These are phyloP conservation scores for Tachina fera DNA, from an alignment of 2,888 invertebrate genomes.

Conservation along the genomic window DNA sequence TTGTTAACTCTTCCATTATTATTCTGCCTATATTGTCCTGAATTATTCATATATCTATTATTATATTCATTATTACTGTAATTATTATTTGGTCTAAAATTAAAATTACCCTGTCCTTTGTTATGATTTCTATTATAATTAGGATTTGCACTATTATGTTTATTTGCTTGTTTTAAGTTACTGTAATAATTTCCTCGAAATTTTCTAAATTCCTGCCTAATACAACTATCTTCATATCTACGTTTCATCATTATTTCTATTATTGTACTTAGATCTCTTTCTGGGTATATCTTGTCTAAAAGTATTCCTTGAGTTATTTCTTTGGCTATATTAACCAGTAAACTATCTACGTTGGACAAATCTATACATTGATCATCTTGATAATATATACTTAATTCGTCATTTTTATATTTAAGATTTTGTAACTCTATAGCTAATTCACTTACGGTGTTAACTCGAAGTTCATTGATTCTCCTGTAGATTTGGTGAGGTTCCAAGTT, in stretches of 20 bases:
- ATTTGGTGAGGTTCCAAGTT: conserved; percentile 47
- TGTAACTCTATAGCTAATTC: too few species aligned
- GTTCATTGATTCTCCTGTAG: conserved; percentile 19
- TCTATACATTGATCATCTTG: conserved; percentile 47
- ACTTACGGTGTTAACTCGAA: not conserved
- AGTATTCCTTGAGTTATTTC: conserved; percentile 50
- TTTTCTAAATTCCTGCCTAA: too few species aligned
- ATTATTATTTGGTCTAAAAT: conserved; percentile 12
- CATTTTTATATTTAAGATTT: too few species aligned
- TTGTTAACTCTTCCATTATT: too few species aligned
- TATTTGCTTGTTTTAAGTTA: conserved; percentile 3
- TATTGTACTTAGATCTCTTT: conserved; percentile 32
- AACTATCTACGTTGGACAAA: conserved; percentile 43
- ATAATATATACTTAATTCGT: not conserved
- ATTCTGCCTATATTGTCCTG: too few species aligned
- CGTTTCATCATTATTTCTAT: conserved; percentile 45
- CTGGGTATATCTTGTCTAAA: conserved; percentile 49
- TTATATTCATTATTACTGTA: not conserved
- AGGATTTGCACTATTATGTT: not conserved
- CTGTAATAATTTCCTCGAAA: conserved; percentile 17
- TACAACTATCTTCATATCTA: too few species aligned
- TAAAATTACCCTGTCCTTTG: conserved; percentile 2
- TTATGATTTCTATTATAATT: conserved; percentile 29
- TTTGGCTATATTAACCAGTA: conserved; percentile 27
- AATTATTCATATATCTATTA: not conserved